Conservation (phyloP, 1,140 invertebrate genomes). For the Zaprionus ornatus region DNA sequence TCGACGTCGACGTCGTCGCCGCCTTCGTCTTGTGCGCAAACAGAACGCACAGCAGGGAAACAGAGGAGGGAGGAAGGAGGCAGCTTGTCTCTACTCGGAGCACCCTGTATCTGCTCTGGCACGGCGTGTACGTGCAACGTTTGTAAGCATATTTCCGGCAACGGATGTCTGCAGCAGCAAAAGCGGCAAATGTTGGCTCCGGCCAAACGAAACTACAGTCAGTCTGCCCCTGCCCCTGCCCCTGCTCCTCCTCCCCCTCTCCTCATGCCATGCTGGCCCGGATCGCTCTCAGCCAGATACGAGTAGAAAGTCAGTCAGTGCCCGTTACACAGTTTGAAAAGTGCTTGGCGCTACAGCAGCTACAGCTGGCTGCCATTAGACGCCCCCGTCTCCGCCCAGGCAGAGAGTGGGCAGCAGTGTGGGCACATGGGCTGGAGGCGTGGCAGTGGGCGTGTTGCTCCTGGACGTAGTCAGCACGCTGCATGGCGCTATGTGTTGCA, state of each 20-base stretch:
- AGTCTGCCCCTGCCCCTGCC: conserved; percentile 6
- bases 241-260: neutral
- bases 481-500: conserved; percentile 57
- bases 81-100: neutral
- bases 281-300: conserved; percentile 50
- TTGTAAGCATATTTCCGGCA: conserved; percentile 79
- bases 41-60: conserved; percentile 48
- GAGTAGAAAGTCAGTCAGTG: conserved; percentile 77
- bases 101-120: conserved; percentile 53
- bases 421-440: conserved; percentile 1
- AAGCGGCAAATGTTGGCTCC: conserved; percentile 69
- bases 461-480: conserved; percentile 43
- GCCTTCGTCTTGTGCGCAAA: conserved; percentile 72
- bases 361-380: conserved; percentile 68
- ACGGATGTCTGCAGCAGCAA: conserved; percentile 67
- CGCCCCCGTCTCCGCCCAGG: neutral
- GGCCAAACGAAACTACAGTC: conserved; percentile 63
- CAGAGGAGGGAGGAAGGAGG: neutral
- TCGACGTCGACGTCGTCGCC: conserved; percentile 34
- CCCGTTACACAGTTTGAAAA: conserved; percentile 79
- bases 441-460: conserved; percentile 23
- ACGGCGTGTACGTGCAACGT: conserved; percentile 48
- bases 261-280: conserved; percentile 11
- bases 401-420: neutral
- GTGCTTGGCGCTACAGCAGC: conserved; percentile 68